Percentiles rank a stretch among this genome's conserved stretches.
These are phyloP conservation scores for Dermatophagoides farinae DNA, from an alignment of 1,140 invertebrate genomes.

Conservation along the genomic window DNA sequence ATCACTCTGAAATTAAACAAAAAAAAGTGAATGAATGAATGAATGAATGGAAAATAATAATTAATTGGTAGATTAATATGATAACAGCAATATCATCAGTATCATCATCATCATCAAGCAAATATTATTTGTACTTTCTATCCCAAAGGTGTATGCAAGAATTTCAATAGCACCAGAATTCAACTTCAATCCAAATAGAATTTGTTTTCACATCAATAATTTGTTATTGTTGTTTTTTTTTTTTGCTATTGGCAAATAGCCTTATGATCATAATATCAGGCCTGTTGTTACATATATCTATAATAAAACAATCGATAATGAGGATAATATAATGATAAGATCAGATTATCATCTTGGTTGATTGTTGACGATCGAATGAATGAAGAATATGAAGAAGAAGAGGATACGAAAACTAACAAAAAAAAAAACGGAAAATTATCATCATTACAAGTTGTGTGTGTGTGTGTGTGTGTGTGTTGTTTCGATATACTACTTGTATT, in stretches of 20 bases:
- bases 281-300: too few relatives aligned
- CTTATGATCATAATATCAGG: too few relatives aligned
- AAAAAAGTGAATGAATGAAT: background rate
- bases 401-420: too few relatives aligned
- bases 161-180: background rate
- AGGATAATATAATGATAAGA: too few relatives aligned
- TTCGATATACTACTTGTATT: too few relatives aligned
- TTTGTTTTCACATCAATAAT: background rate
- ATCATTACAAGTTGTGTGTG: too few relatives aligned
- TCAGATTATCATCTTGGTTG: too few relatives aligned
- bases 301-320: too few relatives aligned
- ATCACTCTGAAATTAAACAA: background rate
- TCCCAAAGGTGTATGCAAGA: background rate
- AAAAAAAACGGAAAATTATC: too few relatives aligned
- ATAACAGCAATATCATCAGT: background rate
- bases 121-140: background rate
- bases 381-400: too few relatives aligned
- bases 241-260: background rate
- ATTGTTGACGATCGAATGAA: too few relatives aligned
- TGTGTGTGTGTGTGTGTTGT: too few relatives aligned
- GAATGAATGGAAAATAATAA: background rate
- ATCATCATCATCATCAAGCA: background rate
- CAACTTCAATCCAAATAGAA: background rate
- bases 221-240: background rate
- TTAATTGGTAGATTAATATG: background rate